phyloP scores from a whole-genome alignment of 2,797 vertebrate species.

The Tiaroga cobitis region DNA sequence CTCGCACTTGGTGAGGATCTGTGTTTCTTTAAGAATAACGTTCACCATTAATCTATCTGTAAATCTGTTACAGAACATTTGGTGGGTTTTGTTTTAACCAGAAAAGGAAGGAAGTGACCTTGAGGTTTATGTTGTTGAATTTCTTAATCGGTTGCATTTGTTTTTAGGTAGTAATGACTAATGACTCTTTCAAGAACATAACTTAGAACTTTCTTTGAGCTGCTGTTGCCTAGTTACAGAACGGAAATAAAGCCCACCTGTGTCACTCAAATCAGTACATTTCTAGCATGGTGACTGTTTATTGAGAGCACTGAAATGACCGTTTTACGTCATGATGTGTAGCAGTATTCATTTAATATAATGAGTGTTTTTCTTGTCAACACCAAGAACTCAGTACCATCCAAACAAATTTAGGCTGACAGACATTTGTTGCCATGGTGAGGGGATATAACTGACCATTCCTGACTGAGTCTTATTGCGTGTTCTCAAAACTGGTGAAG shows the following conservation, averaged over 20 bases:
- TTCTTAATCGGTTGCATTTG: background rate
- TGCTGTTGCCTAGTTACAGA: constrained; percentile 44
- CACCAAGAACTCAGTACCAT: background rate
- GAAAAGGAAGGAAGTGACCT: constrained; percentile 33
- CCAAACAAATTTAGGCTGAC: background rate
- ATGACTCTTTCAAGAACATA: background rate
- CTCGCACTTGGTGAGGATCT: constrained; percentile 4
- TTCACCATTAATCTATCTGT: background rate
- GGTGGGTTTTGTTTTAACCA: constrained; percentile 13
- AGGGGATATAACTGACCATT: background rate
- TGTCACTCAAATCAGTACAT: constrained; percentile 9
- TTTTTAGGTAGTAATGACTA: constrained; percentile 8
- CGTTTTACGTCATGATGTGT: background rate
- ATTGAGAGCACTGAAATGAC: background rate
- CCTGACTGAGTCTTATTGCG: background rate
- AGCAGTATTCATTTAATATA: background rate
- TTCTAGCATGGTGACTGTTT: background rate
- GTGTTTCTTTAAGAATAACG: background rate
- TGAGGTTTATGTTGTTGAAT: constrained; percentile 13
- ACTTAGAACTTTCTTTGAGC: constrained; percentile 12
- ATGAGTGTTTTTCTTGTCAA: background rate
- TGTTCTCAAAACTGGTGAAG: background rate
- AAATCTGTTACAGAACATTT: constrained; percentile 2
- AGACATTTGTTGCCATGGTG: background rate
- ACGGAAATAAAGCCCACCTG: constrained; percentile 36